These are phyloP conservation scores for Fregata magnificens DNA, from an alignment of 2,113 vertebrate genomes.

Conservation along the genomic window DNA sequence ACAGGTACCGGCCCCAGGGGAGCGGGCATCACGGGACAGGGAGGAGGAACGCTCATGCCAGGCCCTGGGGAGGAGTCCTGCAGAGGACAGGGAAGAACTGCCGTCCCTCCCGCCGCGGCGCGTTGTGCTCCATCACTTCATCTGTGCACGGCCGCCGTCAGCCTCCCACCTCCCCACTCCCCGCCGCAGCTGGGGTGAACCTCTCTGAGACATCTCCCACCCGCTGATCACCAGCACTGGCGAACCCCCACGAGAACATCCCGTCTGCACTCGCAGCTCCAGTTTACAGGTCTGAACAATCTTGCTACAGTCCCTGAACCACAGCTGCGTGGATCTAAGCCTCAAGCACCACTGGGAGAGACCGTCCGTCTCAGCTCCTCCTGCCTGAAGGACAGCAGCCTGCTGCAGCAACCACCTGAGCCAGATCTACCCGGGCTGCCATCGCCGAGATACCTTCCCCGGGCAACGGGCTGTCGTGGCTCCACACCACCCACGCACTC, in stretches of 20 bases:
- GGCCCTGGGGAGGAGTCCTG: neutral
- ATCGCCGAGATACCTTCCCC: neutral
- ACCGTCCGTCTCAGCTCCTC: neutral
- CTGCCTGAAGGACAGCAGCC: neutral
- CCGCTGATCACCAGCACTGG: neutral
- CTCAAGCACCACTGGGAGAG: neutral
- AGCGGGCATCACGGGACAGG: fast-evolving
- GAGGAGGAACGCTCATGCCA: neutral
- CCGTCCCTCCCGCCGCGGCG: neutral
- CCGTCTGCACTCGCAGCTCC: neutral
- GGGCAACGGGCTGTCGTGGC: neutral
- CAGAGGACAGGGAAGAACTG: neutral
- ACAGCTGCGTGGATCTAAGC: neutral
- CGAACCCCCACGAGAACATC: neutral
- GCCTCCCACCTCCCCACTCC: neutral
- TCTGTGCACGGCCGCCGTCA: neutral
- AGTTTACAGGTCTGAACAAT: fast-evolving
- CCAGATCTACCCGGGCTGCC: neutral
- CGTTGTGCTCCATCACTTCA: neutral
- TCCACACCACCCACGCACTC: neutral
- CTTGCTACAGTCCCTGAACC: neutral
- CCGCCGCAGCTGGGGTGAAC: neutral
- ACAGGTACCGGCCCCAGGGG: neutral
- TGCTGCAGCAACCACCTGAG: neutral
- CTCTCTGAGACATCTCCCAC: neutral